Conservation (phyloP, 2,888 invertebrate species). For the Rhamphomyia laevipes region DNA sequence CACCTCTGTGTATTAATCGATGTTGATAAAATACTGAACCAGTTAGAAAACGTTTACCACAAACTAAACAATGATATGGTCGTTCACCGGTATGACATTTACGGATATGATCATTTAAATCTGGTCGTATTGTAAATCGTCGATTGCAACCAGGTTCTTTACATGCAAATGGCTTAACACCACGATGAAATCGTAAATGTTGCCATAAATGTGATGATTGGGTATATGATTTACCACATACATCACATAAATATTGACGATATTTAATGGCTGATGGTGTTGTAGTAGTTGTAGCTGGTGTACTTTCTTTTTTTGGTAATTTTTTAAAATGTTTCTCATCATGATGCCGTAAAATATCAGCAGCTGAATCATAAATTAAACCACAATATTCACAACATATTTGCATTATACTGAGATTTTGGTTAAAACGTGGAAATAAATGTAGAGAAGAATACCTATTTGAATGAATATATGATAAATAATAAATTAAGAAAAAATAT, state of each 20-base stretch:
- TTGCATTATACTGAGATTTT: constrained; percentile 18
- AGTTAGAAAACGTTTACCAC: constrained; percentile 49
- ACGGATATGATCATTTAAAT: constrained; percentile 50
- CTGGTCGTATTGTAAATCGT: constrained; percentile 50
- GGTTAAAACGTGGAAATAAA: constrained; percentile 31
- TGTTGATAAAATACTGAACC: constrained; percentile 54
- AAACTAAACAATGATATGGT: constrained; percentile 49
- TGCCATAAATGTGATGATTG: constrained; percentile 55
- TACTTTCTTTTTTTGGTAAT: constrained; percentile 31
- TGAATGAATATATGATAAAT: not conserved
- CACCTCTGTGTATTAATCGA: constrained; percentile 49
- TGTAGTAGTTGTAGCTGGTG: constrained; percentile 12
- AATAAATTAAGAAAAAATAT: not conserved
- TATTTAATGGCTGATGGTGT: constrained; percentile 19
- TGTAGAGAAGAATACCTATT: constrained; percentile 29
- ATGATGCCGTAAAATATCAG: constrained; percentile 39
- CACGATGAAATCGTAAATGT: constrained; percentile 50
- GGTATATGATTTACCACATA: constrained; percentile 48
- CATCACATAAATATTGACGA: constrained; percentile 45
- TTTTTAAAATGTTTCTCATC: constrained; percentile 45
- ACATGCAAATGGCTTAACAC: constrained; percentile 51
- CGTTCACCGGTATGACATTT: constrained; percentile 53
- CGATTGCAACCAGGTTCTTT: constrained; percentile 47
- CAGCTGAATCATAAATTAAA: constrained; percentile 24
- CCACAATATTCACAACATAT: constrained; percentile 34